Evolutionary conservation across 2,113 vertebrate species (phyloP).

Genomic region (Mola mola): DNA sequence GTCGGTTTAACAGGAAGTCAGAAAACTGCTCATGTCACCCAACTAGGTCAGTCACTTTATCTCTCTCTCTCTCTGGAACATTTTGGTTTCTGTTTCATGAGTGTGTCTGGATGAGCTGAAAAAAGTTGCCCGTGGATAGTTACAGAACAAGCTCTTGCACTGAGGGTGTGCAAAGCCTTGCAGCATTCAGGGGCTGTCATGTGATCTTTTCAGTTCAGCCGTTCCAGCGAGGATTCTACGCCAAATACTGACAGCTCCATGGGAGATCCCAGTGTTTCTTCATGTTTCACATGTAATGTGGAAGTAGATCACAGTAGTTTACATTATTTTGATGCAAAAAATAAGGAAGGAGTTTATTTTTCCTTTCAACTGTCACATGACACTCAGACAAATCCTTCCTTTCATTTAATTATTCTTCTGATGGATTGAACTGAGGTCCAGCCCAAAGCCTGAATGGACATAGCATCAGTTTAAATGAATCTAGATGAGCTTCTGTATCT

Average conservation of each 20-base stretch:
- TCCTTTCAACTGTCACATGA: constrained; percentile 9
- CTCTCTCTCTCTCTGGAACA: too few species aligned
- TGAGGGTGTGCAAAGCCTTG: constrained; percentile 5
- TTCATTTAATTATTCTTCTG: constrained; percentile 8
- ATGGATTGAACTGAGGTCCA: constrained; percentile 10
- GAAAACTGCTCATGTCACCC: too few species aligned
- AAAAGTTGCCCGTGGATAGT: constrained; percentile 2
- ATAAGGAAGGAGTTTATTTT: constrained; percentile 9
- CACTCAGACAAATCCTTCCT: constrained; percentile 17
- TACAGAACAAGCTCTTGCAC: background rate
- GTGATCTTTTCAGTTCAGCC: constrained; percentile 28
- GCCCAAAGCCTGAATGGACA: constrained; percentile 5
- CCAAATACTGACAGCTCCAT: constrained; percentile 47
- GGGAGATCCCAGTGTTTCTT: constrained; percentile 14
- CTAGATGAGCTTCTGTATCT: constrained; percentile 26
- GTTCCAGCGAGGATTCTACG: constrained; percentile 13
- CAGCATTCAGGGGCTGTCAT: constrained; percentile 12
- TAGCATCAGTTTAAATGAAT: constrained; percentile 28
- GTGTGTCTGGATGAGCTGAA: constrained; percentile 16
- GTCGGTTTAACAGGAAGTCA: too few species aligned
- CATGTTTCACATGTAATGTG: constrained; percentile 19
- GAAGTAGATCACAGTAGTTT: constrained; percentile 33
- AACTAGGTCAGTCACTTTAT: too few species aligned
- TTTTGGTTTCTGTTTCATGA: constrained; percentile 34
- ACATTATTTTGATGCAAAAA: constrained; percentile 39